Evolutionary conservation across 2,888 invertebrate genomes (phyloP).

Genomic region (Diarsia mendica): DNA sequence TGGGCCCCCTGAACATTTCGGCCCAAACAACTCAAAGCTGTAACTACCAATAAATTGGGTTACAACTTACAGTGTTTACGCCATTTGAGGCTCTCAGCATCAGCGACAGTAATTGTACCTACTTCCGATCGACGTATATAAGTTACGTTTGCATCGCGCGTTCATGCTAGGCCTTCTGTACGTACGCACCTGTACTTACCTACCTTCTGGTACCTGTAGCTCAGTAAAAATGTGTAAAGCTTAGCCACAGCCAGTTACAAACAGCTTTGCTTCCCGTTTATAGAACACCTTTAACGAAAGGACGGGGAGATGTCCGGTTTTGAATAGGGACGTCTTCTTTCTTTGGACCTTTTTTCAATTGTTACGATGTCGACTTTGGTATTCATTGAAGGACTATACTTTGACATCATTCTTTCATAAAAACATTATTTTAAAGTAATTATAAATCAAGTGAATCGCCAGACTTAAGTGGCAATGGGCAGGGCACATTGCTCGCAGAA

Average conservation of each 20-base stretch:
- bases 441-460: too few relatives aligned
- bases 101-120: background rate
- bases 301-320: conserved; percentile 8
- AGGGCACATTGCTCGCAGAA: too few relatives aligned
- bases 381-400: background rate
- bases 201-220: background rate
- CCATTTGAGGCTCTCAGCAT: too few relatives aligned
- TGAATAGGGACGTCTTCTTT: background rate
- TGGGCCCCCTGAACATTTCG: too few relatives aligned
- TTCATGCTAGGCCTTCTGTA: background rate
- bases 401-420: background rate
- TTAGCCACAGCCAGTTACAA: conserved; percentile 18
- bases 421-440: background rate
- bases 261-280: conserved; percentile 24
- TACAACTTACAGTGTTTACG: too few relatives aligned
- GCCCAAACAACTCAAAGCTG: too few relatives aligned
- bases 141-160: background rate
- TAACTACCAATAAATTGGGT: too few relatives aligned
- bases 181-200: conserved; percentile 22
- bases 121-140: background rate
- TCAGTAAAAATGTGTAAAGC: conserved; percentile 18
- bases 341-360: background rate
- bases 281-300: conserved; percentile 22
- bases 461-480: too few relatives aligned
- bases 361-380: background rate